phyloP scores from a whole-genome alignment of 2,113 vertebrate genomes.

The Oreochromis tanganicae region DNA sequence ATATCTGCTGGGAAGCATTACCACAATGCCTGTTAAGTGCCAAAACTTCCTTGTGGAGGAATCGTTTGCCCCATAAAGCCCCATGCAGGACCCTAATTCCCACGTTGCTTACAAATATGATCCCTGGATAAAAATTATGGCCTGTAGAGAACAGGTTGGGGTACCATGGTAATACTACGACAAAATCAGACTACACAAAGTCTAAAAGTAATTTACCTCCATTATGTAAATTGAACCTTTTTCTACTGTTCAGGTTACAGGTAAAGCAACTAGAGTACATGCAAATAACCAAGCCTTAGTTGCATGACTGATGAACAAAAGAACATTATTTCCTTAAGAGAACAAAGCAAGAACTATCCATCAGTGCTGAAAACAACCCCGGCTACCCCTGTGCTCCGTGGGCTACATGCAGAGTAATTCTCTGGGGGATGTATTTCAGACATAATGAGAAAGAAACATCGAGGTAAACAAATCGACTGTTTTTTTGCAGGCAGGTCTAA shows the following conservation, averaged over 20 bases:
- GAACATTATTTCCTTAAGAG: slow-evolving; percentile 10
- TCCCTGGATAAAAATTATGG: neutral
- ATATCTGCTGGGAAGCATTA: neutral
- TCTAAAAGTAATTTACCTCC: neutral
- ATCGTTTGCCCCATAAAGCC: fast-evolving
- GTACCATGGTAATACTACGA: neutral
- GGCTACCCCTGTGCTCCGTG: neutral
- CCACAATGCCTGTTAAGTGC: neutral
- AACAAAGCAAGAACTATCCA: slow-evolving; percentile 47
- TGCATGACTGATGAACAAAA: slow-evolving; percentile 6
- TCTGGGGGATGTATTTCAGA: slow-evolving; percentile 48
- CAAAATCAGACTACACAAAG: neutral
- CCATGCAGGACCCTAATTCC: neutral
- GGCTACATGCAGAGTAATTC: slow-evolving; percentile 56
- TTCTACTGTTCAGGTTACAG: neutral
- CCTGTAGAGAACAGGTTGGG: neutral
- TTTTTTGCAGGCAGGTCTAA: slow-evolving; percentile 58
- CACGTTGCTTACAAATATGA: neutral
- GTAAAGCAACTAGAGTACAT: neutral
- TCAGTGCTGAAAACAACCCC: slow-evolving; percentile 41
- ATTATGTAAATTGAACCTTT: neutral
- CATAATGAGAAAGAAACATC: slow-evolving; percentile 67
- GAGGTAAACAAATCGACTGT: slow-evolving; percentile 67
- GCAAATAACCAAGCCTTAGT: slow-evolving; percentile 1
- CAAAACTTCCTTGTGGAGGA: neutral